Conservation (phyloP, 2,797 vertebrate genomes). For the Rhinichthys osculus region DNA sequence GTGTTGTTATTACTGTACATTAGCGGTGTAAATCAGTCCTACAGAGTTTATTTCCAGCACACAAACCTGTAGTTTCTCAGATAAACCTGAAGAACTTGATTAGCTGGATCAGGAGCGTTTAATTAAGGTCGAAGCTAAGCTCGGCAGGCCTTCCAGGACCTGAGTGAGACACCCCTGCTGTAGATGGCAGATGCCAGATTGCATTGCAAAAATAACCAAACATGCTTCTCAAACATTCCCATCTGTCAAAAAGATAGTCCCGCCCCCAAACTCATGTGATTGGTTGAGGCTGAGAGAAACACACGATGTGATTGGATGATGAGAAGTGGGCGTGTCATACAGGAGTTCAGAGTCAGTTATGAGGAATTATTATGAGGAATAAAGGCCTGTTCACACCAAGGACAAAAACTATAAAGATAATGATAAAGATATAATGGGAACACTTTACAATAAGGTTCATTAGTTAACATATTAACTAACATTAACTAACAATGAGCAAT, state of each 20-base stretch:
- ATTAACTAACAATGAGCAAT: no score
- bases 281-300: background rate
- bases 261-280: background rate
- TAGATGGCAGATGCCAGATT: background rate
- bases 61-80: no score
- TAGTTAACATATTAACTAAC: no score
- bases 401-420: no score
- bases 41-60: no score
- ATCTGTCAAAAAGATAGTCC: background rate
- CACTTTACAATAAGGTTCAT: no score
- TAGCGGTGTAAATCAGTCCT: no score
- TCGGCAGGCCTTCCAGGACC: background rate
- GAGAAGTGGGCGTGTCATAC: constrained; percentile 3
- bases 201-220: background rate
- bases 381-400: no score
- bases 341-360: background rate
- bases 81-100: no score
- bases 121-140: background rate
- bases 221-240: background rate
- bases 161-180: background rate
- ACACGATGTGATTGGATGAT: background rate
- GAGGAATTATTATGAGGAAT: background rate
- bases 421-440: no score
- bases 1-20: no score
- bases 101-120: no score